A percentile compares a stretch with the other conserved stretches of the same genome.
Conservation (phyloP, 2,888 invertebrate genomes). For the Dynastes tityus region DNA sequence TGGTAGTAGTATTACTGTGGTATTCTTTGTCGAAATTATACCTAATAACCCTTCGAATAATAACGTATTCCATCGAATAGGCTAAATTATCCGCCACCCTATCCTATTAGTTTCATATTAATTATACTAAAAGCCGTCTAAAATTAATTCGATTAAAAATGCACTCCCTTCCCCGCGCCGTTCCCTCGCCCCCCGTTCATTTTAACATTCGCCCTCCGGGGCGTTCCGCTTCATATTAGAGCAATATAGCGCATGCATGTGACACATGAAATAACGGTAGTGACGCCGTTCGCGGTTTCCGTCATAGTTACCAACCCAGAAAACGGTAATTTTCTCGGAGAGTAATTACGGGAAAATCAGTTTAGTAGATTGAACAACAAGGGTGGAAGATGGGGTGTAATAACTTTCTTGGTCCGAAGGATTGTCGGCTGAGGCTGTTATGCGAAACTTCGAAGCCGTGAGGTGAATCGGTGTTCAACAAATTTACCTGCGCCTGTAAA, state of each 20-base stretch:
- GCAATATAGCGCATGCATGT: conserved; percentile 18
- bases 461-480: no score
- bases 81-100: no score
- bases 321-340: conserved; percentile 23
- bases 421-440: no score
- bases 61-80: no score
- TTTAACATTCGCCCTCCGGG: no score
- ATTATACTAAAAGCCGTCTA: conserved; percentile 3
- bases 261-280: conserved; percentile 29
- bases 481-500: background rate
- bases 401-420: conserved; percentile 23
- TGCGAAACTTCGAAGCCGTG: no score
- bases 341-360: conserved; percentile 41
- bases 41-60: no score
- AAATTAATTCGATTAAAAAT: background rate
- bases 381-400: conserved; percentile 21
- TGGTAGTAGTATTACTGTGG: no score
- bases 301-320: conserved; percentile 2
- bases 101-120: background rate
- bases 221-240: background rate
- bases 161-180: background rate
- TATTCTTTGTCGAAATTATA: no score
- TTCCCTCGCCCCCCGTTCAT: background rate
- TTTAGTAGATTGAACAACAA: conserved; percentile 34
- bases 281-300: background rate